Evolutionary conservation across 2,888 invertebrate species (phyloP), one percentile per base, ranked within the genome.

Genomic region (Cyrtodaria siliqua): DNA sequence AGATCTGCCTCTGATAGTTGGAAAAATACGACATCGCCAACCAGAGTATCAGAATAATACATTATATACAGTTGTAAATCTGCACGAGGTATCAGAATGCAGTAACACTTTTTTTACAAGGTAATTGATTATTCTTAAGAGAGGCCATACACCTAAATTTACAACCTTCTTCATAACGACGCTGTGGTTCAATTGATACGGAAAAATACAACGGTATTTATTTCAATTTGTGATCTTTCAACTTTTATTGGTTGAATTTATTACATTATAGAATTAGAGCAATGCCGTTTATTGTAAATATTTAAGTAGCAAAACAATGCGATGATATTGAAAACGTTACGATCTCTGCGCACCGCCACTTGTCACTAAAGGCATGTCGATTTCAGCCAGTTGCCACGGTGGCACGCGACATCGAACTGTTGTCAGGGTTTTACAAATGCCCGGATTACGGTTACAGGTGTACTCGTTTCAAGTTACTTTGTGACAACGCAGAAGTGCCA

Each of bases 281-380:
- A 18, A 29, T 4, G 18, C 1, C 18, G n/a, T 33, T 3, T 3
- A 9, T 33, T 33, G 59, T 74, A 63, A 68, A 69, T 63, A 64
- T 60, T 64, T 52, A 64, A 63, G 63, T 59, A 55, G 47, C 57
- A 60, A 68, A 27, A 60, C 49, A 53, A 24, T n/a, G 52, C 52
- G 59, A 68, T 59, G 64, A 69, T 67, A 29, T 55, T 33, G 59
- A 40, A 61, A 56, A 53, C 60, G 50, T 62, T 59, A 33, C 18
- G 57, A 53, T 53, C 40, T 6, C 12, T 29, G 57, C 24, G 33
- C 38, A 16, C 44, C 26, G 67, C 62, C 40, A 44, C 61, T 56
- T 69, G 78, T 73, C 78, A 78, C 61, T 60, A 26, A 50, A 64
- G 78, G 66, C 64, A 73, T 78, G 72, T 67, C 69, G 69, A 42